Evolutionary conservation across 2,797 vertebrate genomes (phyloP), one percentile per base, ranked within the genome.

Genomic region (Botia almorhae): DNA sequence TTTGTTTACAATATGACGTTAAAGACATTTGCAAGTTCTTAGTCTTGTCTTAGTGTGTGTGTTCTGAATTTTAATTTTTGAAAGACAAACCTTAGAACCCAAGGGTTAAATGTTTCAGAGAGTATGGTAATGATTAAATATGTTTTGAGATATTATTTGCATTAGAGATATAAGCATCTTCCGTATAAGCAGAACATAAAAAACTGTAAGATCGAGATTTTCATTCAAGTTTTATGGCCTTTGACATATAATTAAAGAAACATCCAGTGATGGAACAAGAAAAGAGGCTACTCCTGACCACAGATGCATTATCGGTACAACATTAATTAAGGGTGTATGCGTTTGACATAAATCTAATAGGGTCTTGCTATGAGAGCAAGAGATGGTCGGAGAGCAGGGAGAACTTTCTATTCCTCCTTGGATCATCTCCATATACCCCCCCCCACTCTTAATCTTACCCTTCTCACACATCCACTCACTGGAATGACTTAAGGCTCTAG

Each of bases 231-330:
- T 93, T 92, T 91, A 93, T 93, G 92, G 93, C 93, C 92, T 95
- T 92, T 95, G 94, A 94, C 93, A 94, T 93, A 94, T 95, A 94
- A 94, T 95, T 91, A 94, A 94, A 93, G 93, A 94, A 94, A 92
- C 92, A 94, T 94, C 92, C 92, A 93, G 93, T 95, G 92, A 93
- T 91, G 92, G 93, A 94, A 91, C 90, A 92, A 89, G 88, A 89
- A 90, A 89, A 88, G 91, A 90, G 92, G 91, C 89, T 90, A 88
- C 91, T 88, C 88, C 90, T 90, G 92, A 92, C 90, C 87, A 88
- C 87, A 88, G 86, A 92, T 91, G 91, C 91, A 93, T 94, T 91
- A 93, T 91, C 89, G 82, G 87, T 84, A 61, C 84, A 87, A 91
- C 91, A 90, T 93, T 93, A 93, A 94, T 94, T 91, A 93, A 93